Base-by-base conservation (phyloP, 1,140 invertebrate species). In the Drosophila asahinai region DNA sequence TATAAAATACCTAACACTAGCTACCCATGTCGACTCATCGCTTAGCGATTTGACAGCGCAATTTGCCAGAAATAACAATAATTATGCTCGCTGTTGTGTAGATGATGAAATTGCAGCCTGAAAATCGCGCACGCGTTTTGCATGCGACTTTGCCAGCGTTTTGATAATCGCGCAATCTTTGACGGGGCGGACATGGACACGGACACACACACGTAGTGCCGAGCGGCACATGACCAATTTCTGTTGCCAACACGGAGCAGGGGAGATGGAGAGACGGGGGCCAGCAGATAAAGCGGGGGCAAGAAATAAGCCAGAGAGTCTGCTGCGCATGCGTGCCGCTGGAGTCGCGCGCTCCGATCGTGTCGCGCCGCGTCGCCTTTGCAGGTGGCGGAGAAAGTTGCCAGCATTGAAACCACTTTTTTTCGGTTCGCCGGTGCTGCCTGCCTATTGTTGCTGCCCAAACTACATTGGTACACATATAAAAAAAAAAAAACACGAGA, bases 381-480 rank as follows among this genome's bases (percentile, higher is more conserved):
- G 78, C 81, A 81, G 83, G 55, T 90, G 83, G 81, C 45, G 82
- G 86, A 90, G 86, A 90, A 90, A 90, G 86, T 90, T 90, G 83
- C 80, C 84, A 89, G 68, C 86, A 89, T 89, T 87, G 86, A 89
- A 89, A 81, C 84, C 80, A 90, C 86, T 87, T 84, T 87, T 84
- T 84, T 77, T 76, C 55, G 80, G 76, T 70, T 64, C 61, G 63
- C 58, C 64, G 65, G 54, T 55, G 36, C 11, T 75, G 71, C 61
- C 67, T 62, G 80, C 75, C 75, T 71, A 79, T 87, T 83, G 84
- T 83, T 89, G 70, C 67, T 70, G 83, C 67, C 64, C 64, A 54
- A 70, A 58, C 68, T 49, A 57, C 67, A 77, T 70, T 71, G 70
- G 43, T 49, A 51, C 47, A 60, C 55, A 78, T 60, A 67, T 43